phyloP scores from a whole-genome alignment of 2,113 vertebrate species.

The Paramisgurnus dabryanus region DNA sequence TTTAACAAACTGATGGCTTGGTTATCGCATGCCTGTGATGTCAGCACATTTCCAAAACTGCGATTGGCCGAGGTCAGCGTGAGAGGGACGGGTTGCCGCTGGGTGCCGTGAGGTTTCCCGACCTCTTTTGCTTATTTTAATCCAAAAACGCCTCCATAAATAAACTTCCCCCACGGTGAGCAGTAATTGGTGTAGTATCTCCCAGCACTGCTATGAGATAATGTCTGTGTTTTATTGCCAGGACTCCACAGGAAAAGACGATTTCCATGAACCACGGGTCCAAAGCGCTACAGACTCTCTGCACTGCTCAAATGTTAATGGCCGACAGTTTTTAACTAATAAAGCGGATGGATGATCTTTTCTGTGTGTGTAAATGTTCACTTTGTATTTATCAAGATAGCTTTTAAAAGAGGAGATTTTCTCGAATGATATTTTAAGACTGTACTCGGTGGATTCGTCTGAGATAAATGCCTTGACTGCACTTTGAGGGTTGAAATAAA shows the following conservation, averaged over 20 bases:
- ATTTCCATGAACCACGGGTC: conserved; percentile 32
- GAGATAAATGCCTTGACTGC: neutral
- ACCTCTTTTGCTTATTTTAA: conserved; percentile 36
- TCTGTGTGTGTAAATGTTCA: neutral
- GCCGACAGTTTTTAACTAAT: neutral
- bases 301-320: conserved; percentile 1
- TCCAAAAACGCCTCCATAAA: conserved; percentile 51
- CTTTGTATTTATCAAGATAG: neutral
- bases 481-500: neutral
- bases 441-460: neutral
- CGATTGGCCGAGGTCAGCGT: conserved; percentile 45
- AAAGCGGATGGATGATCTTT: neutral
- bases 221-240: conserved; percentile 32
- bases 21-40: conserved; percentile 23
- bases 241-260: conserved; percentile 36
- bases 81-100: conserved; percentile 27
- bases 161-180: conserved; percentile 52
- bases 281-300: conserved; percentile 2
- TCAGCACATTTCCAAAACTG: neutral
- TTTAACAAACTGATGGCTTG: neutral
- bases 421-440: neutral
- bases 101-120: conserved; percentile 16
- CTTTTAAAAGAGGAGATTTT: neutral
- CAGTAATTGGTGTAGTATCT: conserved; percentile 54
- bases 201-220: conserved; percentile 39